Base-by-base conservation (phyloP, 2,888 invertebrate genomes). In the Thysanoteuthis rhombus region DNA sequence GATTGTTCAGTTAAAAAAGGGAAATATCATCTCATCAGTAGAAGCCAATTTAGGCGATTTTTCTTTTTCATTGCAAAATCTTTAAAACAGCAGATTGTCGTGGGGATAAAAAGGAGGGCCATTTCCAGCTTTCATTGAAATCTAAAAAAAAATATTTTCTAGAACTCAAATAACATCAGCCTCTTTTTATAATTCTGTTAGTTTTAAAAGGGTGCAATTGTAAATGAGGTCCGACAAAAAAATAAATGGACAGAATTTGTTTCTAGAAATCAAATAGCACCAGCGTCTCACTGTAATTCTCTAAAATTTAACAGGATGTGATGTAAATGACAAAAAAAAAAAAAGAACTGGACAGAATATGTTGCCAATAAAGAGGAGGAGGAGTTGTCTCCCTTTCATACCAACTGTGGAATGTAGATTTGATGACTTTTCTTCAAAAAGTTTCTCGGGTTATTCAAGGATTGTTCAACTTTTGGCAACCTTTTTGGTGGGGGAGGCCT, bases 381-480 rank as follows among this genome's bases (percentile, higher is more conserved):
- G 47, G 47, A 47, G 47, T 25, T 25, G 25, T 75, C 2, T 75
- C n/a, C n/a, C 16, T 75, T n/a, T 75, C 75, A 75, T 75, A 75
- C 75, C 75, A 75, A n/a, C n/a, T 91, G 92, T 58, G 94, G 94
- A 38, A 95, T 93, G 58, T 95, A 94, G 32, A 95, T 94, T 52
- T 94, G 94, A 90, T 94, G 95, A 40, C 95, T 94, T 93, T 94
- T 94, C 93, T 95, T 95, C 39, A 95, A 94, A 90, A 95, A 95
- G 91, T 95, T 95, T 52, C 94, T 94, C 19, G 95, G 95, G 89
- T 94, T 93, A 92, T 94, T 94, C 32, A 95, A 92, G 39, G 94
- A 94, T 92, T 94, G 93, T 93, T 95, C 95, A 22, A 94, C 93
- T 52, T 94, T 94, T 40, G 94, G 93, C 40, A 94, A 93, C 42